A percentile compares a stretch with the other conserved stretches of the same genome.
Evolutionary conservation across 2,888 invertebrate genomes (phyloP).

Genomic region (Conchocele bisecta): DNA sequence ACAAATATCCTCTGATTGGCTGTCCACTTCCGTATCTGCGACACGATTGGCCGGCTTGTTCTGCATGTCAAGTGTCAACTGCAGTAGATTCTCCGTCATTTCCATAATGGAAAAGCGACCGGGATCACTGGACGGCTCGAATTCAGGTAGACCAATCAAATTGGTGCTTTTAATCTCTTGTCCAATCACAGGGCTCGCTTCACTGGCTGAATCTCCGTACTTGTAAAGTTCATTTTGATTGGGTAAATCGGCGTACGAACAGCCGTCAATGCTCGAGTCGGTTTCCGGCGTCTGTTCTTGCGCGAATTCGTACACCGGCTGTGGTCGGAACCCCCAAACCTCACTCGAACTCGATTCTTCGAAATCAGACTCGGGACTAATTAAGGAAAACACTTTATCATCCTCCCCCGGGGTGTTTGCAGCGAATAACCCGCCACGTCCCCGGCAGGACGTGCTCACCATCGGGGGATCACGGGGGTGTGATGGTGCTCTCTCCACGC

Average conservation of each 20-base stretch:
- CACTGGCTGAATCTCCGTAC: slow-evolving; percentile 46
- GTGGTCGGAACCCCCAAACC: slow-evolving; percentile 56
- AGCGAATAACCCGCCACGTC: slow-evolving; percentile 55
- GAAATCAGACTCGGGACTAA: slow-evolving; percentile 58
- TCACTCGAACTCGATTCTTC: slow-evolving; percentile 57
- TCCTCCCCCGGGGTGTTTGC: slow-evolving; percentile 66
- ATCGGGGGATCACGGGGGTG: neutral
- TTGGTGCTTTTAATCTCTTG: slow-evolving; percentile 39
- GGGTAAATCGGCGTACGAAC: slow-evolving; percentile 55
- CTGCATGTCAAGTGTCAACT: slow-evolving; percentile 68
- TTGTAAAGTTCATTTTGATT: slow-evolving; percentile 55
- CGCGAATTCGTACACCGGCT: slow-evolving; percentile 14
- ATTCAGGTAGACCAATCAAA: slow-evolving; percentile 27
- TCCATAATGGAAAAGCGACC: slow-evolving; percentile 66
- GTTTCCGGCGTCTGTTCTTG: slow-evolving; percentile 50
- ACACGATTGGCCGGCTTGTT: slow-evolving; percentile 1
- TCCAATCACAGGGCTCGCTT: slow-evolving; percentile 53
- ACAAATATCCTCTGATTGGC: neutral
- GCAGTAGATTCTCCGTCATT: slow-evolving; percentile 71
- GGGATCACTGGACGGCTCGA: slow-evolving; percentile 38
- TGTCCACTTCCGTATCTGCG: neutral
- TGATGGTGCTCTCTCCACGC: slow-evolving; percentile 13
- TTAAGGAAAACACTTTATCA: slow-evolving; percentile 57
- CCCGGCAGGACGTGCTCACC: too few relatives aligned
- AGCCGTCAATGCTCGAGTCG: slow-evolving; percentile 54